Conservation (phyloP, 1,140 invertebrate genomes). For the Temnothorax nylanderi region DNA sequence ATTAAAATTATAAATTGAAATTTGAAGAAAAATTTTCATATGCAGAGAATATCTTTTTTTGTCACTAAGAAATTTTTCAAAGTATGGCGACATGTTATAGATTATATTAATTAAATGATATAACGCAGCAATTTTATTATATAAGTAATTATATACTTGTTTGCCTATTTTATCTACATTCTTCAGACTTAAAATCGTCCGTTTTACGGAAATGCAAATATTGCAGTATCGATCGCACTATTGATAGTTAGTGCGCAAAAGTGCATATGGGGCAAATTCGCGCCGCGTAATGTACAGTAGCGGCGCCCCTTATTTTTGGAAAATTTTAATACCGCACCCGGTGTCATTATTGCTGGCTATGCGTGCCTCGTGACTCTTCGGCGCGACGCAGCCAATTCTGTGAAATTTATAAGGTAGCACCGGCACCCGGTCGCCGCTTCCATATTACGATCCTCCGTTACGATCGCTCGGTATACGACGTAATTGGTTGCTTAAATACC, state of each 20-base stretch:
- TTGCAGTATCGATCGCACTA: not conserved
- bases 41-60: not conserved
- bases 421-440: slow-evolving; percentile 37
- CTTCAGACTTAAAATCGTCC: not conserved
- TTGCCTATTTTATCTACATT: not conserved
- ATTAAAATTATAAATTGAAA: slow-evolving; percentile 4
- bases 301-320: slow-evolving; percentile 49
- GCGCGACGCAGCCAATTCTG: slow-evolving; percentile 66
- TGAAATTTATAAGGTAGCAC: slow-evolving; percentile 75
- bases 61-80: not conserved
- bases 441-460: slow-evolving; percentile 68
- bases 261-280: not conserved
- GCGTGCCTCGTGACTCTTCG: slow-evolving; percentile 59
- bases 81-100: not conserved
- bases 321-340: slow-evolving; percentile 64
- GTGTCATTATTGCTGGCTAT: slow-evolving; percentile 52
- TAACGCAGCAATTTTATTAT: not conserved
- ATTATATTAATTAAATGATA: not conserved
- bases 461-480: slow-evolving; percentile 64
- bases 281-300: not conserved
- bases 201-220: not conserved
- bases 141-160: too few relatives aligned
- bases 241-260: not conserved
- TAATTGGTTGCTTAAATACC: slow-evolving; percentile 80
- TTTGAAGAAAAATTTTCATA: not conserved